These are phyloP conservation scores for Exephanes ischioxanthus DNA, from an alignment of 2,888 invertebrate genomes.

Conservation along the genomic window DNA sequence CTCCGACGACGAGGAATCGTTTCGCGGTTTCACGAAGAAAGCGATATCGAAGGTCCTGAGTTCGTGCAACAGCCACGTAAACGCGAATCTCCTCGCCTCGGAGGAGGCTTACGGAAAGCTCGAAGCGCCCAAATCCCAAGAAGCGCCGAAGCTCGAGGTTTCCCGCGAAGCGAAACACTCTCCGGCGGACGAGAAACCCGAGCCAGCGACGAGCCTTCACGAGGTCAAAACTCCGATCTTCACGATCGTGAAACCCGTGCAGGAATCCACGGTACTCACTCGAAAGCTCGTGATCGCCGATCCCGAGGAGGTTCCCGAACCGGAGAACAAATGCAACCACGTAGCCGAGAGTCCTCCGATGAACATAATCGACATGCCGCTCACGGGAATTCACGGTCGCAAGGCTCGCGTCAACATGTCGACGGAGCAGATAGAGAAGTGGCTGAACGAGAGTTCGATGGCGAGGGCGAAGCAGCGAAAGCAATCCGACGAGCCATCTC, in stretches of 20 bases:
- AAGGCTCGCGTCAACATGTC: constrained; percentile 90
- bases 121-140: constrained; percentile 60
- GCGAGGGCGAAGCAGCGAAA: constrained; percentile 83
- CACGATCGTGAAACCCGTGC: constrained; percentile 38
- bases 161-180: constrained; percentile 51
- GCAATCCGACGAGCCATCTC: constrained; percentile 80
- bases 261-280: constrained; percentile 27
- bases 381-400: constrained; percentile 82
- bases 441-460: constrained; percentile 87
- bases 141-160: constrained; percentile 51
- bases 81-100: constrained; percentile 74
- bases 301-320: constrained; percentile 39
- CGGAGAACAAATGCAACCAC: constrained; percentile 71
- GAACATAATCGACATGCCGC: constrained; percentile 78
- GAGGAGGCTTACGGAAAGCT: constrained; percentile 72
- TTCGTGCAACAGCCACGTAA: constrained; percentile 76
- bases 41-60: constrained; percentile 79
- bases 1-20: constrained; percentile 86
- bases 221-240: background rate
- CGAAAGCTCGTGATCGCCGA: constrained; percentile 41
- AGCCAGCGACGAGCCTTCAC: background rate
- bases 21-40: constrained; percentile 83
- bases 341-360: constrained; percentile 61
- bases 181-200: constrained; percentile 25
- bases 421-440: constrained; percentile 89